Evolutionary conservation across 2,113 vertebrate genomes (phyloP), one percentile per base, ranked within the genome.

Genomic region (Mormoops blainvillei): DNA sequence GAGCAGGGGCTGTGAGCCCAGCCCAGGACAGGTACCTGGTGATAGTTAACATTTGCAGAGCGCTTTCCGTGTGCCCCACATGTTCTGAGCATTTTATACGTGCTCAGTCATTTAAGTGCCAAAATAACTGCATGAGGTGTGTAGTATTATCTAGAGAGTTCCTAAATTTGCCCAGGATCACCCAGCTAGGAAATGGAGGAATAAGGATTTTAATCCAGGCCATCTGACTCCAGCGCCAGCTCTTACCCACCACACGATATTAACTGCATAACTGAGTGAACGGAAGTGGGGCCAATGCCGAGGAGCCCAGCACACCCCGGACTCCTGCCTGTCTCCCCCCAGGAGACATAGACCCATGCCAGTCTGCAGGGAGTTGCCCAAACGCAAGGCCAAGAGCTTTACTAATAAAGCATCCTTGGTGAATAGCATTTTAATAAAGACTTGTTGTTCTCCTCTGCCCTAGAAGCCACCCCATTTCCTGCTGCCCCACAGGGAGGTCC

Each of bases 401-500:
- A 38, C 63, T 93, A 74, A 89, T 71, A 74, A 78, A 84, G 70
- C 15, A 0, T 83, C 92, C 92, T 93, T 65, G 92, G 78, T 70
- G 83, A 93, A 93, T 13, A 89, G 56, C 80, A 36, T 76, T 92
- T 83, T 87, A 81, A 98, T 96, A 97, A 96, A 97, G 81, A 65
- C 96, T 81, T 58, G 1, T 92, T 97, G 94, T 97, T 97, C 93
- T 95, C 74, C 33, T 93, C 68, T 76, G 86, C 80, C 74, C 63
- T 41, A 70, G 74, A 70, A 94, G 43, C 63, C 58, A 52, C 74
- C 73, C 80, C 58, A 18, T 87, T 92, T 94, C 95, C 97, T 96
- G 92, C 89, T n/a, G 1, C 87, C 70, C 65, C 65, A 24, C 20
- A 36, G 67, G 81, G 85, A 94, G 94, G 92, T 87, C 92, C 94